Evolutionary conservation across 2,113 vertebrate genomes (phyloP).

Genomic region (Chloropsis cyanopogon): DNA sequence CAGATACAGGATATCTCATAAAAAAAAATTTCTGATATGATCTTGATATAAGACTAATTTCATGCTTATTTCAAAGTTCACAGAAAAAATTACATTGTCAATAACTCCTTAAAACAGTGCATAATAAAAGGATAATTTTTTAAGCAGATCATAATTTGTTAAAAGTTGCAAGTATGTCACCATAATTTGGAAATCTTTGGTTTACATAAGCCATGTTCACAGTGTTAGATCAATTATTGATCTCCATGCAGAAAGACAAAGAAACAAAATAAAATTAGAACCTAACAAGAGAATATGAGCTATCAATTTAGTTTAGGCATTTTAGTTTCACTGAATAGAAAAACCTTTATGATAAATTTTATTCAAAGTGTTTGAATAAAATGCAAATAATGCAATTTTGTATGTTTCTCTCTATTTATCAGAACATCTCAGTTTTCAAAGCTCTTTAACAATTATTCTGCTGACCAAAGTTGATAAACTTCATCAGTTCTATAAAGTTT

Average conservation of each 20-base stretch:
- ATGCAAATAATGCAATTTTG: neutral
- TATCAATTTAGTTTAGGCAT: neutral
- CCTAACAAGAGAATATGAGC: neutral
- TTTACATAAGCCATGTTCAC: neutral
- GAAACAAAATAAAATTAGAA: neutral
- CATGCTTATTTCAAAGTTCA: neutral
- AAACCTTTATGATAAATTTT: neutral
- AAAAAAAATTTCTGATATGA: neutral
- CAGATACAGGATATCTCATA: neutral
- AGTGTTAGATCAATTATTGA: neutral
- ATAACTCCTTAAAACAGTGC: neutral
- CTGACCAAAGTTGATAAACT: neutral
- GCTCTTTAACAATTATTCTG: neutral
- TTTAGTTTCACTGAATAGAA: neutral
- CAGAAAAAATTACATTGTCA: neutral
- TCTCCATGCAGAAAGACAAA: neutral
- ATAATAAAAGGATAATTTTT: neutral
- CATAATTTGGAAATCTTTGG: neutral
- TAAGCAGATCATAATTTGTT: neutral
- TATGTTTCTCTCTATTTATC: neutral
- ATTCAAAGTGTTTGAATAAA: neutral
- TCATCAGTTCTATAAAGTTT: constrained; percentile 11
- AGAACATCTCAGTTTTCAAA: neutral
- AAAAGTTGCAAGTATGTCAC: neutral
- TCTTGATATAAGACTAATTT: neutral